Evolutionary conservation across 2,113 vertebrate species (phyloP).

Genomic region (Percina caprodes): DNA sequence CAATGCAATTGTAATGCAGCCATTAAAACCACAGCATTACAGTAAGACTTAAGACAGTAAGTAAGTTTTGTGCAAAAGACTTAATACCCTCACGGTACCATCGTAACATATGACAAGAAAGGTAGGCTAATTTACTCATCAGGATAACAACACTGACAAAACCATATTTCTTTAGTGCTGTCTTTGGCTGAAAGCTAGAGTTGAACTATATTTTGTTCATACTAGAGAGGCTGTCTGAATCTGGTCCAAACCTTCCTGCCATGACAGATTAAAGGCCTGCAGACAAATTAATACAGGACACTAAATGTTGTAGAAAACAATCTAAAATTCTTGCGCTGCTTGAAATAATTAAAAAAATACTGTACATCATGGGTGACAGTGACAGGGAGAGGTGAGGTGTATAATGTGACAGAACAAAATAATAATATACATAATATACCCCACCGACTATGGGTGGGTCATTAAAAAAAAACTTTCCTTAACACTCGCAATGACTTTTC

Average conservation of each 20-base stretch:
- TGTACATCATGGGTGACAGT: neutral
- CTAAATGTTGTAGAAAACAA: neutral
- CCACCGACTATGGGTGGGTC: neutral
- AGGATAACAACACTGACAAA: neutral
- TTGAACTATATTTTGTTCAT: neutral
- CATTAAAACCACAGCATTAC: neutral
- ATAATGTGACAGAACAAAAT: neutral
- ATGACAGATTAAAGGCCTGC: neutral
- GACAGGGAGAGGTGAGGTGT: neutral
- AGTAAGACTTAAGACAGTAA: neutral
- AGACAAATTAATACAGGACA: neutral
- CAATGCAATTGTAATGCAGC: neutral
- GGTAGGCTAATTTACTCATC: neutral
- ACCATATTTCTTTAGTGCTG: neutral
- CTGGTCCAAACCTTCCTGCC: neutral
- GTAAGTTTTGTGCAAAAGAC: neutral
- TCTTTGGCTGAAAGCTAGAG: neutral
- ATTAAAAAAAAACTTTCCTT: neutral
- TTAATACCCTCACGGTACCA: neutral
- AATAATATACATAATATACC: neutral
- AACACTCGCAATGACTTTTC: neutral
- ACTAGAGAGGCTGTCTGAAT: neutral
- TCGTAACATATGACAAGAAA: neutral
- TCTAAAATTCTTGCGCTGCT: neutral
- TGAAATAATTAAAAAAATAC: conserved; percentile 2